Percentiles rank a stretch among this genome's conserved stretches.
Evolutionary conservation across 2,113 vertebrate species (phyloP).

Genomic region (Polypterus bichir): DNA sequence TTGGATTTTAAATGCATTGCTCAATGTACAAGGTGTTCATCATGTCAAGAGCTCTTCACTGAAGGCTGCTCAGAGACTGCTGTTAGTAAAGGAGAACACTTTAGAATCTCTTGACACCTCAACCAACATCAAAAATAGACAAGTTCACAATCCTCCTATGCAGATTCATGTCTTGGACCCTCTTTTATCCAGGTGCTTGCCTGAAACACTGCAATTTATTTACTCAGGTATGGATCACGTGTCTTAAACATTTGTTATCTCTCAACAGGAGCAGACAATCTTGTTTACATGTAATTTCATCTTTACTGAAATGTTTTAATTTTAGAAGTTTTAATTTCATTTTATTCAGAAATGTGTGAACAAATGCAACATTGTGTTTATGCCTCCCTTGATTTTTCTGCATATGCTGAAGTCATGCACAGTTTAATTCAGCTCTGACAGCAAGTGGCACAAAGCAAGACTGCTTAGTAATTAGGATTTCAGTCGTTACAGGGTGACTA

Average conservation of each 20-base stretch:
- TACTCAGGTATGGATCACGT: conserved; percentile 70
- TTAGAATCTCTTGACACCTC: conserved; percentile 22
- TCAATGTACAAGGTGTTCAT: conserved; percentile 54
- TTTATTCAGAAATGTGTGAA: too few relatives aligned
- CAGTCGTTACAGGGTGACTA: too few relatives aligned
- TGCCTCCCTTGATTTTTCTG: too few relatives aligned
- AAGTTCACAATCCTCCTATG: conserved; percentile 45
- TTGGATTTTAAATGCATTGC: conserved; percentile 79
- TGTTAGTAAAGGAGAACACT: conserved; percentile 47
- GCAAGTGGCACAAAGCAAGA: too few relatives aligned
- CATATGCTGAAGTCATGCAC: too few relatives aligned
- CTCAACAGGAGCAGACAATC: too few relatives aligned
- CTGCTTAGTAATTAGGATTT: too few relatives aligned
- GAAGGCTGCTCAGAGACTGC: conserved; percentile 49
- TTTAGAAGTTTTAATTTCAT: too few relatives aligned
- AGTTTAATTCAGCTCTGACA: too few relatives aligned
- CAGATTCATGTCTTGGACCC: conserved; percentile 79
- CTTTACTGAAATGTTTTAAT: too few relatives aligned
- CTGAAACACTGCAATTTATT: conserved; percentile 85
- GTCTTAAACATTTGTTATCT: neutral
- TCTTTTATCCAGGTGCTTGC: conserved; percentile 69
- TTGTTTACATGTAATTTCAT: too few relatives aligned
- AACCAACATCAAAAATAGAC: conserved; percentile 38
- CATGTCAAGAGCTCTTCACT: conserved; percentile 40
- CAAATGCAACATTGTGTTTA: too few relatives aligned